phyloP scores from a whole-genome alignment of 2,113 vertebrate genomes.

The Neopipo cinnamomea region DNA sequence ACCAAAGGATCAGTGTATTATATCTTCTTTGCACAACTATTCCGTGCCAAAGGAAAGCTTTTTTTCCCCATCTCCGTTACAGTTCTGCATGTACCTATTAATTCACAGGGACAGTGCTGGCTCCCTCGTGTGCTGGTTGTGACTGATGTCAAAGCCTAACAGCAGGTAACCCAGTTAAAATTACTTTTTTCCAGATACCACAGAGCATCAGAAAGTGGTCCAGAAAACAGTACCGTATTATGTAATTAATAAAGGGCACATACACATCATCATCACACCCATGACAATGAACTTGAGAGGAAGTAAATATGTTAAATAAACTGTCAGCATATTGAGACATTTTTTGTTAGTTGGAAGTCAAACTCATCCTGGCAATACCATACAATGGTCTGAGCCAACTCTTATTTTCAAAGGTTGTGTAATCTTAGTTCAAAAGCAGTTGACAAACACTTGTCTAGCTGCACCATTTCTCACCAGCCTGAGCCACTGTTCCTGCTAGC shows the following conservation, averaged over 20 bases:
- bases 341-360: neutral
- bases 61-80: neutral
- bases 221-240: neutral
- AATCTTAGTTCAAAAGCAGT: neutral
- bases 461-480: neutral
- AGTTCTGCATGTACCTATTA: neutral
- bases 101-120: accelerated
- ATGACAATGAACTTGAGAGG: neutral
- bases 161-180: neutral
- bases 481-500: neutral
- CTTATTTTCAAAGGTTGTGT: neutral
- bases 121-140: neutral
- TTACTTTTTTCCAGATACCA: neutral
- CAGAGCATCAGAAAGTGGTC: neutral
- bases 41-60: neutral
- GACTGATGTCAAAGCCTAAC: neutral
- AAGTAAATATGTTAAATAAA: neutral
- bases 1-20: neutral
- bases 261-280: neutral
- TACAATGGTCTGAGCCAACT: neutral
- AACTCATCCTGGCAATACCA: neutral
- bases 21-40: neutral
- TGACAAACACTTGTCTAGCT: neutral
- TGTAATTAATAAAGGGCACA: neutral
- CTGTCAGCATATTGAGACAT: neutral